Conservation (phyloP, 2,113 vertebrate genomes). For the Bos indicus region DNA sequence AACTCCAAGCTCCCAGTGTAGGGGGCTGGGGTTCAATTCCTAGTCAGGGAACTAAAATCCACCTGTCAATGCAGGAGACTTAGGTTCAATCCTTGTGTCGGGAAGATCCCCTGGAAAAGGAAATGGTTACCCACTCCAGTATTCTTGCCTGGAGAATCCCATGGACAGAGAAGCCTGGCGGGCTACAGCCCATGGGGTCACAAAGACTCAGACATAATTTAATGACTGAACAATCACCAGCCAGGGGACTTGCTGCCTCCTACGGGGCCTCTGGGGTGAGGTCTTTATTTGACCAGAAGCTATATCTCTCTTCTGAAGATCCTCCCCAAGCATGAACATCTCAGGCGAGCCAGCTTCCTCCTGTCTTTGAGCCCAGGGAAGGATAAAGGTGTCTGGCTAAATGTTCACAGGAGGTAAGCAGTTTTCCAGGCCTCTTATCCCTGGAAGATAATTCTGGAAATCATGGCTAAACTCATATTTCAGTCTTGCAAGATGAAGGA, state of each 20-base stretch:
- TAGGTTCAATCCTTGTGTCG: neutral
- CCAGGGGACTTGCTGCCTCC: neutral
- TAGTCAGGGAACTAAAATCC: neutral
- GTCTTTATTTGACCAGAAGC: neutral
- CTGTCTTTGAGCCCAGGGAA: neutral
- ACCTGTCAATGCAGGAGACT: neutral
- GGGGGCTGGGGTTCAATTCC: neutral
- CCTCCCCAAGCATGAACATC: neutral
- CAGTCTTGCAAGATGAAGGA: rapidly evolving
- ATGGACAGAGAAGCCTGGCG: neutral
- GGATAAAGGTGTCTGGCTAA: neutral
- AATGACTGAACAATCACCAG: neutral
- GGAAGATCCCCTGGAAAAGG: neutral
- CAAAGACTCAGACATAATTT: neutral
- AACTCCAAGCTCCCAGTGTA: neutral
- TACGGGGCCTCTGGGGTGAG: neutral
- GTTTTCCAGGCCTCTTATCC: neutral
- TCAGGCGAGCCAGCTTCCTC: too few relatives aligned
- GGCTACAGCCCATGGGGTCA: neutral
- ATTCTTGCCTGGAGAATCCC: neutral
- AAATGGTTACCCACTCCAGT: neutral
- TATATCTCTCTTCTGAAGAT: rapidly evolving
- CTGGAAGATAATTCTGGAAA: neutral
- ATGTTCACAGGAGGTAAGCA: neutral
- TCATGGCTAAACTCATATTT: neutral